A percentile compares a stretch with the other conserved stretches of the same genome.
Evolutionary conservation across 1,140 invertebrate species (phyloP).

Genomic region (Zeugodacus cucurbitae): DNA sequence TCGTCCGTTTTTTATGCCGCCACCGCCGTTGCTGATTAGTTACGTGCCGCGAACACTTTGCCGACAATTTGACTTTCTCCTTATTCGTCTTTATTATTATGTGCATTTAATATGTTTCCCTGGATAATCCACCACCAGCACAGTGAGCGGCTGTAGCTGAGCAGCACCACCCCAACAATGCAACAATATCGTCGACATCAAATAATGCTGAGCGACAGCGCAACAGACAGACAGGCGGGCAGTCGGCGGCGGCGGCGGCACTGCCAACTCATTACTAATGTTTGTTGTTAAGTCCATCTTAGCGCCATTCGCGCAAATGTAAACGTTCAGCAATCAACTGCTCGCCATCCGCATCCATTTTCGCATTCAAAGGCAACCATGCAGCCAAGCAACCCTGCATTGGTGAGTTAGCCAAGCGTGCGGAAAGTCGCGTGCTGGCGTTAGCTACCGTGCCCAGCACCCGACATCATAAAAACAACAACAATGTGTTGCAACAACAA

Average conservation of each 20-base stretch:
- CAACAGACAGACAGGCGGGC: neutral
- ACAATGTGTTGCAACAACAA: too few relatives aligned
- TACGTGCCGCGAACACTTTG: neutral
- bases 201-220: neutral
- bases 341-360: too few relatives aligned
- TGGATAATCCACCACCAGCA: conserved; percentile 18
- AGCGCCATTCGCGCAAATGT: conserved; percentile 22
- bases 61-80: conserved; percentile 2
- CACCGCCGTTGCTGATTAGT: conserved; percentile 11
- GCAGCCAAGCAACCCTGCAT: neutral
- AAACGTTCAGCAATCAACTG: conserved; percentile 36
- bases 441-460: neutral
- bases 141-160: neutral
- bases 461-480: too few relatives aligned
- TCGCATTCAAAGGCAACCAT: neutral
- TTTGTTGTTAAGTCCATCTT: conserved; percentile 35
- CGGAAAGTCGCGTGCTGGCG: conserved; percentile 6
- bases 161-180: neutral
- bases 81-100: neutral
- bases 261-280: conserved; percentile 13
- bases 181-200: neutral
- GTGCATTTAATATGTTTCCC: conserved; percentile 12
- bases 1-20: neutral
- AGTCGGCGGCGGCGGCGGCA: neutral
- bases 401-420: neutral